phyloP scores from a whole-genome alignment of 2,888 invertebrate genomes.

The Apoda limacodes region DNA sequence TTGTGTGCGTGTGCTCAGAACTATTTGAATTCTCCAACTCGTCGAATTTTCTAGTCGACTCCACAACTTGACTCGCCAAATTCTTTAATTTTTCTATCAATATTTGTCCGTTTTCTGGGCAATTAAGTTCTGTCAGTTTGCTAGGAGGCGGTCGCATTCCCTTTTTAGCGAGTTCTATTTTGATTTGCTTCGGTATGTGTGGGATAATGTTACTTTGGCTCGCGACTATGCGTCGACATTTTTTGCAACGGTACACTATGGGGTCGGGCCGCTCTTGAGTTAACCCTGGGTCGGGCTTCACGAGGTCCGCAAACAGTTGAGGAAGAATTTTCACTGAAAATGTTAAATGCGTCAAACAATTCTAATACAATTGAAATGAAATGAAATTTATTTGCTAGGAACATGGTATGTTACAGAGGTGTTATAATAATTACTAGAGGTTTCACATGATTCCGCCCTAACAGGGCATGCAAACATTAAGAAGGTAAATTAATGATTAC shows the following conservation, averaged over 20 bases:
- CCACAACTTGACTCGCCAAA: conserved; percentile 46
- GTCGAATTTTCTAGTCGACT: conserved; percentile 20
- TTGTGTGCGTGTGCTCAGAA: conserved; percentile 14
- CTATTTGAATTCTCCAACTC: conserved; percentile 26
- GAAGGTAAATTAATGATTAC: too few species aligned
- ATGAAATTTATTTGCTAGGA: too few species aligned
- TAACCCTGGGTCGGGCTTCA: conserved; percentile 84
- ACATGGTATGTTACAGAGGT: too few species aligned
- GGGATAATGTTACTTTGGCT: conserved; percentile 82
- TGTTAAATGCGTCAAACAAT: too few species aligned
- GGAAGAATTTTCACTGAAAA: conserved; percentile 82
- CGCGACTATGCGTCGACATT: conserved; percentile 86
- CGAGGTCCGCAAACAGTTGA: conserved; percentile 79
- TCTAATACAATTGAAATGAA: too few species aligned
- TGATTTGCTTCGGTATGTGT: conserved; percentile 66
- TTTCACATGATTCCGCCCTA: too few species aligned
- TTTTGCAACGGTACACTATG: conserved; percentile 84
- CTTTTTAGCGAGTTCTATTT: conserved; percentile 47
- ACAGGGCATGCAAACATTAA: too few species aligned
- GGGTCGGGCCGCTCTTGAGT: conserved; percentile 83
- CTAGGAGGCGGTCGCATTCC: conserved; percentile 51
- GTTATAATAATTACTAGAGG: too few species aligned
- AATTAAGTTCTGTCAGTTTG: conserved; percentile 41
- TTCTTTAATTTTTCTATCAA: conserved; percentile 50
- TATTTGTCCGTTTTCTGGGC: conserved; percentile 48